Evolutionary conservation across 2,797 vertebrate species (phyloP), one percentile per base, ranked within the genome.

Genomic region (Rhynchotus rufescens): DNA sequence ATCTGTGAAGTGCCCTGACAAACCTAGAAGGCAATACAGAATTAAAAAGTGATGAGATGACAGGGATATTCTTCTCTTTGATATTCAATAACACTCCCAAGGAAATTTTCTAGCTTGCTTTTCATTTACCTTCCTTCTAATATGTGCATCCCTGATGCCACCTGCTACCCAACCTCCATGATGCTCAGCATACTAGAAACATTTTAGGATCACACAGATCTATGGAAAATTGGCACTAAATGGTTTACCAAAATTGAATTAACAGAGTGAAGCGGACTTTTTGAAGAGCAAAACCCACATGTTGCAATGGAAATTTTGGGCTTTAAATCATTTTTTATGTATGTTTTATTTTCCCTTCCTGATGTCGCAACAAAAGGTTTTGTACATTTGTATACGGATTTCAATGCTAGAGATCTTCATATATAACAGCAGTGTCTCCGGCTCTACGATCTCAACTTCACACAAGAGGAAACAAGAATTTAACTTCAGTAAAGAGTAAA

Each of bases 311-410:
- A 34, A 72, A 19, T 38, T 44, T 68, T 80, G 38, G 45, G 73
- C 68, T 83, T 72, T 36, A 83, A 80, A 47, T 65, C 42, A 75
- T 13, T 80, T 80, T n/a, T 82, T 71, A 73, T 67, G 61, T 92
- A 61, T 71, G 94, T 89, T 90, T 90, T 73, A 82, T 54, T 88
- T 93, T 84, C 79, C 34, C 54, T 94, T 92, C 40, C 61, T 60
- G 65, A 51, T 28, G 10, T 8, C 47, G 28, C 25, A 86, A 71
- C 72, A 80, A 82, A 67, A 25, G 4, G 10, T n/a, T 85, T 36
- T 15, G 21, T 44, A 4, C 78, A 87, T 87, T 90, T 36, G 32
- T 28, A 51, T 38, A 38, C 32, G 36, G 22, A 49, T 68, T 51
- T 36, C 45, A 49, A 26, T 51, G 45, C 32, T 68, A 8, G 15